Evolutionary conservation across 2,113 vertebrate species (phyloP).

Genomic region (Camelus bactrianus): DNA sequence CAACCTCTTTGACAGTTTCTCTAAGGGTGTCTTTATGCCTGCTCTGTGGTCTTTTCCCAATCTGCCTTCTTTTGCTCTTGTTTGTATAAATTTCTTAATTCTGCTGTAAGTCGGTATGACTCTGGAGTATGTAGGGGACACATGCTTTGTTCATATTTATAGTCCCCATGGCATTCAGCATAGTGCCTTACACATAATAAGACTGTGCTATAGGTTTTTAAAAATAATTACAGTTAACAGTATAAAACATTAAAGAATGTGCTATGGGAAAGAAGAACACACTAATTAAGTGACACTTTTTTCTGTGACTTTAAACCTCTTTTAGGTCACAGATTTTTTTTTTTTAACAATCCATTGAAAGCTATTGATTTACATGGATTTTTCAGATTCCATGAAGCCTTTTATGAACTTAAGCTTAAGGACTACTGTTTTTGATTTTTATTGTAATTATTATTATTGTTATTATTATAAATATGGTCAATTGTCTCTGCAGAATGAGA

Average conservation of each 20-base stretch:
- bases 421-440: neutral
- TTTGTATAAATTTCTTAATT: neutral
- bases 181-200: neutral
- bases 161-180: neutral
- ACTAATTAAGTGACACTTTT: neutral
- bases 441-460: neutral
- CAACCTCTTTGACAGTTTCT: neutral
- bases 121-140: neutral
- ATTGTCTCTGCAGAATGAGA: neutral
- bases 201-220: neutral
- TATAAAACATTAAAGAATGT: slow-evolving; percentile 17
- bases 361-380: neutral
- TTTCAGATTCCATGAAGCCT: neutral
- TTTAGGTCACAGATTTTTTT: neutral
- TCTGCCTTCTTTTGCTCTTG: neutral
- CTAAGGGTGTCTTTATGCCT: neutral
- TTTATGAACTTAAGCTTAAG: neutral
- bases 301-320: neutral
- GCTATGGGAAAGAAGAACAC: neutral
- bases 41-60: neutral
- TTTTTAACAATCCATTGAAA: slow-evolving; percentile 1
- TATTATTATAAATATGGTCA: neutral
- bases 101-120: neutral
- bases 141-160: neutral
- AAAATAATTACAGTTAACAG: neutral